These are phyloP conservation scores for Volucella bombylans DNA, from an alignment of 2,888 invertebrate species.

Conservation along the genomic window DNA sequence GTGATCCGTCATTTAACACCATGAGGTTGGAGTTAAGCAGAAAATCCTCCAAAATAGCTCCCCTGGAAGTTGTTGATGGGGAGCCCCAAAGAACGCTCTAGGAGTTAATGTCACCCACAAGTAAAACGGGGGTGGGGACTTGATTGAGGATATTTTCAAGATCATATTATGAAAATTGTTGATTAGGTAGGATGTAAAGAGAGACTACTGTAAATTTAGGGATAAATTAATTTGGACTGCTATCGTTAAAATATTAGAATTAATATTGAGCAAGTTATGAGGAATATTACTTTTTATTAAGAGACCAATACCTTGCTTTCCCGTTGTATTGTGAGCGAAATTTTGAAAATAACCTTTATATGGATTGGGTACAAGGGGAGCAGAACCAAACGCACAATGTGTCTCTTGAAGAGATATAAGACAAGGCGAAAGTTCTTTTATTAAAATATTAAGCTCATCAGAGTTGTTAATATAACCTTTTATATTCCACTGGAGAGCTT, in stretches of 20 bases:
- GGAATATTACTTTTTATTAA: constrained; percentile 51
- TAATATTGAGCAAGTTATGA: constrained; percentile 37
- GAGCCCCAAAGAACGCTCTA: too few species aligned
- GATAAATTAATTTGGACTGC: constrained; percentile 35
- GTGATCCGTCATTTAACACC: too few species aligned
- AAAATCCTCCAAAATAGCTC: too few species aligned
- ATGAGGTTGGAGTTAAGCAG: too few species aligned
- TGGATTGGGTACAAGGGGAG: constrained; percentile 22
- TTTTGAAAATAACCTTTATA: constrained; percentile 54
- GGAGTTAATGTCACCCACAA: too few species aligned
- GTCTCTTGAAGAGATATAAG: constrained; percentile 68
- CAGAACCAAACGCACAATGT: constrained; percentile 32
- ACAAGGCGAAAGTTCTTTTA: constrained; percentile 38
- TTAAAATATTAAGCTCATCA: constrained; percentile 15
- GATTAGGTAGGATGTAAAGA: constrained; percentile 39
- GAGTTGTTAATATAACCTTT: constrained; percentile 24
- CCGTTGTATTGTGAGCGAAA: constrained; percentile 17
- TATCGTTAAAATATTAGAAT: constrained; percentile 29
- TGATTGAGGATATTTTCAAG: constrained; percentile 28
- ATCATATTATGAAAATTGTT: constrained; percentile 13
- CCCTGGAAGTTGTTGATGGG: too few species aligned
- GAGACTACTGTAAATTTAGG: constrained; percentile 22
- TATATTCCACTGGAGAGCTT: constrained; percentile 10
- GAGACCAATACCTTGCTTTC: constrained; percentile 53
- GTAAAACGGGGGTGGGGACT: too few species aligned